A percentile compares a stretch with the other conserved stretches of the same genome.
Evolutionary conservation across 2,888 invertebrate genomes (phyloP).

Genomic region (Tigriopus californicus): DNA sequence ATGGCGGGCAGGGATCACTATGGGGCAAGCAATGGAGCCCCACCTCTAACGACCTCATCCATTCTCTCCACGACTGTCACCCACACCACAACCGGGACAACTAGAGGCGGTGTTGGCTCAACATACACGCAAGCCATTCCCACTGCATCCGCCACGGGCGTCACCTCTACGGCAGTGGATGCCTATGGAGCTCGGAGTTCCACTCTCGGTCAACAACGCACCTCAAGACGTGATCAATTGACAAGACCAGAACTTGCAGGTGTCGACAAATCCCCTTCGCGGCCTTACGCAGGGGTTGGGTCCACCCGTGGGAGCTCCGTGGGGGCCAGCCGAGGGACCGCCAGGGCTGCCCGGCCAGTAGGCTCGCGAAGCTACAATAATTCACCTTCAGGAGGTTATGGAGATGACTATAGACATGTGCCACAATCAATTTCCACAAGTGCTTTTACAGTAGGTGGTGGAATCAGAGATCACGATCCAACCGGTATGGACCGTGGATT

Average conservation of each 20-base stretch:
- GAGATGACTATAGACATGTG: neutral
- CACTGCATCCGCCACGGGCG: too few relatives aligned
- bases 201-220: constrained; percentile 19
- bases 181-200: too few relatives aligned
- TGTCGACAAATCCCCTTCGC: neutral
- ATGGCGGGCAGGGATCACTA: too few relatives aligned
- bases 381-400: neutral
- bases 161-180: too few relatives aligned
- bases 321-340: constrained; percentile 30
- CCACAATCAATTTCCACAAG: neutral
- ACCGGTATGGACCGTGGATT: constrained; percentile 62
- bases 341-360: neutral
- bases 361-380: neutral
- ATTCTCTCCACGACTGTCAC: too few relatives aligned
- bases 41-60: too few relatives aligned
- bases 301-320: constrained; percentile 33
- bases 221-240: constrained; percentile 22
- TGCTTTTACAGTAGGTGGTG: neutral
- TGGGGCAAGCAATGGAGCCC: too few relatives aligned
- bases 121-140: too few relatives aligned
- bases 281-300: neutral
- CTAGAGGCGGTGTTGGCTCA: too few relatives aligned
- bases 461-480: constrained; percentile 40
- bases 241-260: neutral
- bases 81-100: too few relatives aligned